Percentiles rank a stretch among this genome's conserved stretches.
These are phyloP conservation scores for Mellivora capensis DNA, from an alignment of 2,113 vertebrate genomes.

Conservation along the genomic window DNA sequence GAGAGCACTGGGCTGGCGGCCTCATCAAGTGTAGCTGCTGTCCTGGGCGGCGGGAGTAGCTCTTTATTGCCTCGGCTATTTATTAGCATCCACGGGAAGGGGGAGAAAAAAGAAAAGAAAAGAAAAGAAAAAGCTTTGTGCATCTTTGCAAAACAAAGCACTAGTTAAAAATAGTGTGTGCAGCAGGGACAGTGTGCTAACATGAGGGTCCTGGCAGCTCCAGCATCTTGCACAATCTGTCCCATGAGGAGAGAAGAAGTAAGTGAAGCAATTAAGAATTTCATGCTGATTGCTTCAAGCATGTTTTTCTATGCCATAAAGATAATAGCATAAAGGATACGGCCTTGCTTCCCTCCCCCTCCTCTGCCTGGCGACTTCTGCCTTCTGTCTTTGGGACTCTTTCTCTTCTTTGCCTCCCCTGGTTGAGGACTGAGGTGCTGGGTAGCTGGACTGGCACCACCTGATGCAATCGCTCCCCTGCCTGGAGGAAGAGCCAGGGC, in stretches of 20 bases:
- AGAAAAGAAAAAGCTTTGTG: conserved; percentile 68
- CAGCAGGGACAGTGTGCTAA: conserved; percentile 79
- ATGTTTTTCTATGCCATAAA: conserved; percentile 89
- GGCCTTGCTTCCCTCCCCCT: conserved; percentile 67
- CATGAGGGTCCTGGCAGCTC: conserved; percentile 84
- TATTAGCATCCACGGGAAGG: conserved; percentile 64
- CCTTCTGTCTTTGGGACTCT: neutral
- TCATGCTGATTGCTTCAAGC: conserved; percentile 94
- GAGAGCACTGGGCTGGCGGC: neutral
- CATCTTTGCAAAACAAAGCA: conserved; percentile 81
- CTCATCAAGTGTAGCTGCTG: conserved; percentile 9
- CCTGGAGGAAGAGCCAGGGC: neutral
- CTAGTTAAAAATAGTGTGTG: conserved; percentile 77
- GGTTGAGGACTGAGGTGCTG: neutral
- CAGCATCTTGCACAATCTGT: conserved; percentile 80
- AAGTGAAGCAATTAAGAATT: conserved; percentile 94
- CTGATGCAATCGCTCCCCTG: neutral
- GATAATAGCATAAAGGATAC: conserved; percentile 86
- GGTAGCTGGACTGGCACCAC: neutral
- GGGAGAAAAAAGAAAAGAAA: conserved; percentile 8
- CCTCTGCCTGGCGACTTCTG: conserved; percentile 18
- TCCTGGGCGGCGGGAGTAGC: neutral
- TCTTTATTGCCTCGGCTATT: conserved; percentile 62
- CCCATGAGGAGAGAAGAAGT: conserved; percentile 88
- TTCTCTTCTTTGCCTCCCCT: neutral